Evolutionary conservation across 2,113 vertebrate genomes (phyloP).

Genomic region (Lonchura striata): DNA sequence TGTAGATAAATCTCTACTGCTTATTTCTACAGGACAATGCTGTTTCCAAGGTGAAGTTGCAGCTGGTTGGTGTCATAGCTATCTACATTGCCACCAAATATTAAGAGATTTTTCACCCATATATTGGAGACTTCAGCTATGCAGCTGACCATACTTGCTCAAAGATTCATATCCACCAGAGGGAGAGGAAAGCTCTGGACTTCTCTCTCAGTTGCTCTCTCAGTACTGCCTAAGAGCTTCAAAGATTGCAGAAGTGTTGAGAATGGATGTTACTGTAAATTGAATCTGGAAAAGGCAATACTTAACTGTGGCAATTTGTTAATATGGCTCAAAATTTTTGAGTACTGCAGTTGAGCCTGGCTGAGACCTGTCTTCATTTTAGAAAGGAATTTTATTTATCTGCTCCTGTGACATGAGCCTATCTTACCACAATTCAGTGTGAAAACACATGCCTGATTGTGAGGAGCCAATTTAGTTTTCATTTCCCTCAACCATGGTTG

Average conservation of each 20-base stretch:
- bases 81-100: conserved; percentile 91
- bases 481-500: neutral
- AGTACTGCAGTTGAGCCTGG: neutral
- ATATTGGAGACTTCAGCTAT: conserved; percentile 78
- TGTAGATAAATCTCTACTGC: too few species aligned
- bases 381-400: neutral
- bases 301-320: neutral
- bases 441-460: neutral
- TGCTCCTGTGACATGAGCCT: neutral
- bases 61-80: conserved; percentile 83
- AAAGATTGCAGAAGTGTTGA: conserved; percentile 72
- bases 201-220: conserved; percentile 79
- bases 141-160: conserved; percentile 79
- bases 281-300: neutral
- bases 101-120: conserved; percentile 76
- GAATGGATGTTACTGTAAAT: neutral
- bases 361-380: neutral
- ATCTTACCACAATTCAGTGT: neutral
- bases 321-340: neutral
- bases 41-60: too few species aligned
- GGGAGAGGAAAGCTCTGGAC: conserved; percentile 81
- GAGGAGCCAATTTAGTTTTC: neutral
- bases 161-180: conserved; percentile 78
- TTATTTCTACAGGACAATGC: too few species aligned
- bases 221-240: conserved; percentile 83